Base-by-base conservation (phyloP, 92 coral and sea anemone species). In the Epizoanthus fatuus region DNA sequence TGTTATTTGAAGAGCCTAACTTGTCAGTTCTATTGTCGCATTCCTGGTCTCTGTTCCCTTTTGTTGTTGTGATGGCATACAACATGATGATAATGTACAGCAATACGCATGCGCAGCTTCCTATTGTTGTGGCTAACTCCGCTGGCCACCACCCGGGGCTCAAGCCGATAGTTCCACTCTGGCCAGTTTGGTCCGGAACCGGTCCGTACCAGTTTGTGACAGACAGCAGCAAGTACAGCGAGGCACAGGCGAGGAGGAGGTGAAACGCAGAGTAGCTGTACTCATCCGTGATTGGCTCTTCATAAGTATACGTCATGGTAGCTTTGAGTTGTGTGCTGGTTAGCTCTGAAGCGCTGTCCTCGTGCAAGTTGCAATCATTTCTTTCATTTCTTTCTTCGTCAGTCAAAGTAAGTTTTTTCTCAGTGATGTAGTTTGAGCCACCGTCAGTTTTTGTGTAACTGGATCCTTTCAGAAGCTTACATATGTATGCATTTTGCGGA, bases 141-240 rank as follows among this genome's bases (percentile, higher is more conserved):
- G 91, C 91, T 74, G 84, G 79, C 67, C 72, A 73, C 91, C 91
- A 88, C 29, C 80, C 63, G 45, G 87, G 64, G 59, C 77, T 56
- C 3, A 88, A 58, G 13, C 76, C 91, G 55, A 66, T 22, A 1
- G 83, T 51, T 17, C 57, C 25, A 35, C 32, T 54, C 35, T 74
- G 22, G 37, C 44, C 55, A 32, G 32, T 57, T 17, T 32, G 19
- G 13, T 52, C 63, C 32, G 67, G 49, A 32, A 83, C 72, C 17
- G 91, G 91, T 37, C 88, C 88, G 22, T 74, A 83, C 91, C 88
- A 88, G 84, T 88, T 88, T 64, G 91, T 88, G 11, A 88, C 63
- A 1, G 84, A 71, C 80, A 69, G 53, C 52, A 88, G 58, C 51
- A 79, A 57, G 83, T 88, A 88, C 54, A 88, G 72, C 15, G 91